phyloP scores from a whole-genome alignment of 2,113 vertebrate species.

The Megalops atlanticus region DNA sequence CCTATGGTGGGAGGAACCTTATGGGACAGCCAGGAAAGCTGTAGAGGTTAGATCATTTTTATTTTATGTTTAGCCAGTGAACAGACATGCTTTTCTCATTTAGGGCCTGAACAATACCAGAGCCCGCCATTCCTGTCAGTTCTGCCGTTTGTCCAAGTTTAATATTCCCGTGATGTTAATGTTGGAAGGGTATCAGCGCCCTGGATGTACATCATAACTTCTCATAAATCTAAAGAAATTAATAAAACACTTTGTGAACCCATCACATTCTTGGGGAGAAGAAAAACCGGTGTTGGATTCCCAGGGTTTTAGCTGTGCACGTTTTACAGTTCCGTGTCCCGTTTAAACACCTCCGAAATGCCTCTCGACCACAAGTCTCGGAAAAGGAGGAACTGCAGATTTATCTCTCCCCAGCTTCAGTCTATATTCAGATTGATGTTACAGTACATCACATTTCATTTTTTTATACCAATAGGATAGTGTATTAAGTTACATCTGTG shows the following conservation, averaged over 20 bases:
- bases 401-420: conserved; percentile 1
- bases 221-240: conserved; percentile 45
- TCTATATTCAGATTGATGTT: not conserved
- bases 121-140: conserved; percentile 18
- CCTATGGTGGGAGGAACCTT: too few species aligned
- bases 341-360: conserved; percentile 4
- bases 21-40: too few species aligned
- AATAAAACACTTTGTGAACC: conserved; percentile 42
- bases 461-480: not conserved
- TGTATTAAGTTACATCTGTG: not conserved
- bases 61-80: conserved; percentile 39
- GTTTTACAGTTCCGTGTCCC: not conserved
- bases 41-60: conserved; percentile 31
- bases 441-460: not conserved
- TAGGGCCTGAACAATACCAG: conserved; percentile 42
- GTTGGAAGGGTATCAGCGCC: conserved; percentile 39
- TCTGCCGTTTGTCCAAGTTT: conserved; percentile 43
- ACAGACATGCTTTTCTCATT: conserved; percentile 45
- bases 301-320: conserved; percentile 22
- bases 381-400: conserved; percentile 6
- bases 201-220: conserved; percentile 39
- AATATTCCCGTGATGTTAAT: conserved; percentile 50
- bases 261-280: conserved; percentile 28
- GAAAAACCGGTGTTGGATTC: conserved; percentile 16
- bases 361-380: conserved; percentile 1